These are phyloP conservation scores for Phallusia fumigata DNA, from an alignment of 23 tunicate genomes.

Conservation along the genomic window DNA sequence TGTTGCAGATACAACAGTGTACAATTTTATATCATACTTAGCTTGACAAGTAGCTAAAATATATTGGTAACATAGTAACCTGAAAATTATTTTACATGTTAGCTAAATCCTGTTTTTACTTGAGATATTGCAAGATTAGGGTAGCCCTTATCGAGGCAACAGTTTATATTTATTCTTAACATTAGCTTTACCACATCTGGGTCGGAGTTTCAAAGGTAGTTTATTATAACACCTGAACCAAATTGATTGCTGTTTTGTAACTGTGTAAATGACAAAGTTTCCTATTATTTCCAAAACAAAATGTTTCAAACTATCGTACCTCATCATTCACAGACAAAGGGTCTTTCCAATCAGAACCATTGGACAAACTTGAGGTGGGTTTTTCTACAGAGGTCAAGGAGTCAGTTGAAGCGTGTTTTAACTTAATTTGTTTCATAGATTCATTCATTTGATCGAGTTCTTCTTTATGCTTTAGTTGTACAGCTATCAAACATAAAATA, in stretches of 20 bases:
- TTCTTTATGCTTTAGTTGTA: slow-evolving; percentile 33
- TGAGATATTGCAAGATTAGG: background rate
- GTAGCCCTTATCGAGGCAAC: no score
- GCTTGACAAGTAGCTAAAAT: no score
- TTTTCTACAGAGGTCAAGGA: background rate
- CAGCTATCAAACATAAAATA: background rate
- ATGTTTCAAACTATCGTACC: background rate
- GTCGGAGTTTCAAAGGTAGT: no score
- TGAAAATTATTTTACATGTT: no score
- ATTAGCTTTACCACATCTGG: no score
- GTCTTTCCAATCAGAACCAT: slow-evolving; percentile 3
- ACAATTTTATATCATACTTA: background rate
- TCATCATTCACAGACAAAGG: background rate
- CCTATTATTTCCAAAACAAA: no score
- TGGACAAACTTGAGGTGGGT: background rate
- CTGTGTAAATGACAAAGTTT: no score
- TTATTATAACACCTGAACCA: no score
- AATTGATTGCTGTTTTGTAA: no score
- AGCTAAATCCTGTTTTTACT: background rate
- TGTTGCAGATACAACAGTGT: background rate
- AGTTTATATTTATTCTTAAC: no score
- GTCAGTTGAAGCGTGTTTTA: background rate
- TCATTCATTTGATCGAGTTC: slow-evolving; percentile 23
- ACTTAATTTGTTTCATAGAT: background rate
- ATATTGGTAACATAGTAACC: no score